A percentile compares a stretch with the other conserved stretches of the same genome.
These are phyloP conservation scores for Trematomus bernacchii DNA, from an alignment of 2,797 vertebrate species.

Conservation along the genomic window DNA sequence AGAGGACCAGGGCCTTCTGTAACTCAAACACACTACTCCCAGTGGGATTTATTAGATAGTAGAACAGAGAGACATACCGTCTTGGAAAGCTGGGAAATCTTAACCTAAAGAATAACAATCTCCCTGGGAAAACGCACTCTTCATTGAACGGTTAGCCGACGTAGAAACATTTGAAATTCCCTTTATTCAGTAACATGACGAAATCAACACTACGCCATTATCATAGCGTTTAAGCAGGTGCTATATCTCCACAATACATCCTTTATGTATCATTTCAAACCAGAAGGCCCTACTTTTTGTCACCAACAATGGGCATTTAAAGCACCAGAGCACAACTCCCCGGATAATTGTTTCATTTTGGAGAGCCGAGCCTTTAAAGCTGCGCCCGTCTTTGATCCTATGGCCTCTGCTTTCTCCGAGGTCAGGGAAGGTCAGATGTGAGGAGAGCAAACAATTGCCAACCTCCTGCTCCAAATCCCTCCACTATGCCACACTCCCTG, in stretches of 20 bases:
- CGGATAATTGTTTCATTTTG: constrained; percentile 50
- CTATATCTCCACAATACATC: constrained; percentile 8
- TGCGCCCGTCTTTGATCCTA: constrained; percentile 36
- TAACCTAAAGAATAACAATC: constrained; percentile 11
- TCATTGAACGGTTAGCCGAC: not conserved
- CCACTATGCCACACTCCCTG: constrained; percentile 55
- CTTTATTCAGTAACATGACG: not conserved
- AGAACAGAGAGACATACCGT: constrained; percentile 30
- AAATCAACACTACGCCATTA: not conserved
- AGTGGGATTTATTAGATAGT: constrained; percentile 62
- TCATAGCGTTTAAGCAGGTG: not conserved
- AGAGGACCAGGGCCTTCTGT: constrained; percentile 62
- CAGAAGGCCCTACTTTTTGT: constrained; percentile 43
- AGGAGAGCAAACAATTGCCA: constrained; percentile 70
- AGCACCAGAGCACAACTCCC: constrained; percentile 25
- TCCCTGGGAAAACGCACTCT: not conserved
- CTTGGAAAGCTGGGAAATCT: constrained; percentile 16
- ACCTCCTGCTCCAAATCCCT: constrained; percentile 66
- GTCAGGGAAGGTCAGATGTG: constrained; percentile 76
- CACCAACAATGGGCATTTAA: constrained; percentile 49
- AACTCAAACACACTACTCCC: constrained; percentile 65
- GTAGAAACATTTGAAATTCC: constrained; percentile 1
- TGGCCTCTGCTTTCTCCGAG: constrained; percentile 45
- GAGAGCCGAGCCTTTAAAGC: constrained; percentile 57
- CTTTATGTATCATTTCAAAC: constrained; percentile 30